Evolutionary conservation across 2,888 invertebrate species (phyloP), one percentile per base, ranked within the genome.

Genomic region (Drosophila emarginata): DNA sequence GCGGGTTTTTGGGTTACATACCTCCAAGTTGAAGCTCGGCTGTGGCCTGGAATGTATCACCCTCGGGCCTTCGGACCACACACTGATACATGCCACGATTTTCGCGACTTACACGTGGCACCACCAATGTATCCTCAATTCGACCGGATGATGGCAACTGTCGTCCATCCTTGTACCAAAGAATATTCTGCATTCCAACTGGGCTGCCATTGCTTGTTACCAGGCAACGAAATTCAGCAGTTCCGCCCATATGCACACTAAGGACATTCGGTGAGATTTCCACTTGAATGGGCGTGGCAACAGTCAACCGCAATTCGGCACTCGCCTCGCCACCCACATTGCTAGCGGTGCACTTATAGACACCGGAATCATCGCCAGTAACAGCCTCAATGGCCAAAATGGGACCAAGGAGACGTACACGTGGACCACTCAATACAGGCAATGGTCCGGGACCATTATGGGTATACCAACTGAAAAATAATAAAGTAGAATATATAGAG

Each of bases 51-150:
- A 95, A 95, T 2, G 95, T 95, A 87, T 95, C 95, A 14, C 95
- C 95, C 89, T 95, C 95, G 36, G 94, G 93, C 74, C 95, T 92
- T 70, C 95, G 92, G 6, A 95, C 95, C 72, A 95, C 93, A 89
- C 95, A 96, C 89, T 95, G 95, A 90, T 95, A 95, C 95, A 95
- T 95, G 79, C 95, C 95, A 67, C 95, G 93, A 89, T 95, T 95
- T 84, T 95, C 95, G 61, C 95, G 92, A 40, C 94, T 94, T 50
- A 95, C 95, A 65, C 94, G 94, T 75, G 94, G 93, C 78, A 95
- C 93, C 60, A 94, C 92, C 61, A 95, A 89, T 39, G 94, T 93
- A 80, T 95, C 95, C 59, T 93, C 93, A 71, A 94, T 94, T 74
- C 95, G 93, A 6, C 95, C 94, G 5, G 94, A 94, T 64, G 94